Evolutionary conservation across 2,113 vertebrate genomes (phyloP).

Genomic region (Carassius gibelio): DNA sequence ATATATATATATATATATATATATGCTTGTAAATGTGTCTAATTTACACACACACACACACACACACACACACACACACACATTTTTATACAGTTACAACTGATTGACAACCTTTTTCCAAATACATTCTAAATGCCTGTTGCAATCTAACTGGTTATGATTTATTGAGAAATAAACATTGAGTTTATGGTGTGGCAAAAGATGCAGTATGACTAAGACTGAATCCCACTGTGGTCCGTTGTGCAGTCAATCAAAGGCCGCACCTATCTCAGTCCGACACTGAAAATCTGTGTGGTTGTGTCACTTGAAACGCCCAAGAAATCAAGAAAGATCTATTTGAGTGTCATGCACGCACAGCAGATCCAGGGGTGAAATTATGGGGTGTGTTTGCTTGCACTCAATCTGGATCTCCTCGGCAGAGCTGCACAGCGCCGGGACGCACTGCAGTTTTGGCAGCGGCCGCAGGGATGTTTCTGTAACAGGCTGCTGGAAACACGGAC

Average conservation of each 20-base stretch:
- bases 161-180: neutral
- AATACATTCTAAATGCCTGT: neutral
- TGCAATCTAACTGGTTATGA: neutral
- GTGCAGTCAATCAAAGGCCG: constrained; percentile 6
- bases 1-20: no score
- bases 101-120: neutral
- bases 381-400: neutral
- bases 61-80: no score
- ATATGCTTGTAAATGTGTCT: no score
- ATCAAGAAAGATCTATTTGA: constrained; percentile 22
- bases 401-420: neutral
- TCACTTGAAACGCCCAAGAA: constrained; percentile 24
- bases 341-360: neutral
- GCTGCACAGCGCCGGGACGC: neutral
- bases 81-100: no score
- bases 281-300: constrained; percentile 8
- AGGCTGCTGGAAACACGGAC: constrained; percentile 30
- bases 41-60: no score
- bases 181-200: neutral
- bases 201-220: neutral
- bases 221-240: neutral
- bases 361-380: constrained; percentile 34
- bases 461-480: constrained; percentile 28
- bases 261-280: neutral
- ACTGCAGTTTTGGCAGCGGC: constrained; percentile 12